A percentile compares a stretch with the other conserved stretches of the same genome.
phyloP scores from a whole-genome alignment of 64 coral and sea anemone genomes.

The Stichodactyla mertensii region DNA sequence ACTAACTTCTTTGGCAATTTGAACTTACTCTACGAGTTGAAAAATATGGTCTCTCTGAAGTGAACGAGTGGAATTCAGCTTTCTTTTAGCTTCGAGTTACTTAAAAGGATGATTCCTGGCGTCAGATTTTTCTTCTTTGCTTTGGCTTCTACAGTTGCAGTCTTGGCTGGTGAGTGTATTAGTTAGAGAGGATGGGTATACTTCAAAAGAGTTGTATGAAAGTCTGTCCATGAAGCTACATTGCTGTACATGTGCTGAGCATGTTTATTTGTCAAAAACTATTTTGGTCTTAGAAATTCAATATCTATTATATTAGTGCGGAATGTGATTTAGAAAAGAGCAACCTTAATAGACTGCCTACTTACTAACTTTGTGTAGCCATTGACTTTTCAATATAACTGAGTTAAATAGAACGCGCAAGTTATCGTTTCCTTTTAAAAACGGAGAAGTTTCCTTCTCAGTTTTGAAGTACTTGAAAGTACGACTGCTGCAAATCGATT shows the following conservation, averaged over 20 bases:
- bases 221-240: background rate
- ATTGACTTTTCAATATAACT: too few relatives aligned
- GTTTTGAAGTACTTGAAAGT: too few relatives aligned
- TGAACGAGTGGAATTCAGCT: background rate
- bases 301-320: too few relatives aligned
- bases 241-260: too few relatives aligned
- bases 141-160: background rate
- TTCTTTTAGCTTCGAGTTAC: background rate
- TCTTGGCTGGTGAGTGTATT: background rate
- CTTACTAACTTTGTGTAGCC: too few relatives aligned
- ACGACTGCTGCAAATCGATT: background rate
- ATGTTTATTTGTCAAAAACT: too few relatives aligned
- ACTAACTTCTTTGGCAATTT: background rate
- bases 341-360: too few relatives aligned
- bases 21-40: background rate
- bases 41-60: background rate
- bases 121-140: background rate
- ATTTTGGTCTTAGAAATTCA: too few relatives aligned
- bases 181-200: background rate
- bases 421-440: too few relatives aligned
- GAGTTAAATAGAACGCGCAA: too few relatives aligned
- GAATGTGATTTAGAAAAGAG: too few relatives aligned
- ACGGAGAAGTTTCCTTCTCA: too few relatives aligned
- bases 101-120: background rate
- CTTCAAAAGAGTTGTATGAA: background rate